A percentile compares a stretch with the other conserved stretches of the same genome.
phyloP scores from a whole-genome alignment of 2,888 invertebrate genomes.

The Limenitis camilla region DNA sequence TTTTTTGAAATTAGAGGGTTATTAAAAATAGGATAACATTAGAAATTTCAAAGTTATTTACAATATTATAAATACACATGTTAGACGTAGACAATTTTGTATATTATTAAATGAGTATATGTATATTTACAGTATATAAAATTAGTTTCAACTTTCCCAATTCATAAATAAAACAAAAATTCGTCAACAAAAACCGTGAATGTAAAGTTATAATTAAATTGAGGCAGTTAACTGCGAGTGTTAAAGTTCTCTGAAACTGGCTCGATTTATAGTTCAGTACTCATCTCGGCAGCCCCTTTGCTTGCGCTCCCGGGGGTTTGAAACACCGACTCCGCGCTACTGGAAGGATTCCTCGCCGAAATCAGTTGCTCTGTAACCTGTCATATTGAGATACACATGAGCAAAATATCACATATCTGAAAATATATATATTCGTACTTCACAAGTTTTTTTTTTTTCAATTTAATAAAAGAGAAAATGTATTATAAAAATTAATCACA shows the following conservation, averaged over 20 bases:
- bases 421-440: neutral
- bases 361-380: conserved; percentile 72
- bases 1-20: too few relatives aligned
- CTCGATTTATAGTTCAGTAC: conserved; percentile 73
- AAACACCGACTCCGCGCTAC: conserved; percentile 31
- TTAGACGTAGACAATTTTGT: too few relatives aligned
- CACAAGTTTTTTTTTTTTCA: neutral
- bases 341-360: conserved; percentile 35
- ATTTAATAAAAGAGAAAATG: neutral
- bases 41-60: too few relatives aligned
- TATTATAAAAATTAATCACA: conserved; percentile 27
- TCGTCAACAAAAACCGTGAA: neutral
- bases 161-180: conserved; percentile 1
- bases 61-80: too few relatives aligned
- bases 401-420: neutral
- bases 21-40: too few relatives aligned
- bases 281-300: conserved; percentile 77
- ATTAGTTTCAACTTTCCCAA: neutral
- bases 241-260: conserved; percentile 9
- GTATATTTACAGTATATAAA: too few relatives aligned
- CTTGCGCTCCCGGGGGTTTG: conserved; percentile 37
- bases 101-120: too few relatives aligned
- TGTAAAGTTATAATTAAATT: conserved; percentile 3
- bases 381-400: neutral
- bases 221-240: conserved; percentile 13